phyloP scores from a whole-genome alignment of 2,113 vertebrate genomes.

The Sula dactylatra region DNA sequence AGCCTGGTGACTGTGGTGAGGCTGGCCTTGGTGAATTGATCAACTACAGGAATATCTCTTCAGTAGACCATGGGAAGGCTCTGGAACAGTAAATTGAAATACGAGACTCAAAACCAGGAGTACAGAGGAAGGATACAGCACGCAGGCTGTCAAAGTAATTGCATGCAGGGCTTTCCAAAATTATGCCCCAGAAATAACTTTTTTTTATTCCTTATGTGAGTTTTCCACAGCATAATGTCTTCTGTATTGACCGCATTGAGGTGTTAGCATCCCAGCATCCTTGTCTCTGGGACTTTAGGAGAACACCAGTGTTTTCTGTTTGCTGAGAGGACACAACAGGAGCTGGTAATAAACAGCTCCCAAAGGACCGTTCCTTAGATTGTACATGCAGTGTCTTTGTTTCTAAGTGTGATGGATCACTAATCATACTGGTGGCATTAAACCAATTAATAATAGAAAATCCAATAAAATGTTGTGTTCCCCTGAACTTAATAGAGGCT shows the following conservation, averaged over 20 bases:
- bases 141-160: not conserved
- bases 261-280: not conserved
- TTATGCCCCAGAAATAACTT: not conserved
- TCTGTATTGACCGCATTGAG: not conserved
- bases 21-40: not conserved
- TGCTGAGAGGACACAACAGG: not conserved
- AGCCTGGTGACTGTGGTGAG: not conserved
- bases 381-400: not conserved
- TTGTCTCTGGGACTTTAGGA: not conserved
- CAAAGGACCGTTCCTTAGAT: not conserved
- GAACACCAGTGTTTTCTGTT: not conserved
- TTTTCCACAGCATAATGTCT: not conserved
- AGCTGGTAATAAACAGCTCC: not conserved
- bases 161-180: not conserved
- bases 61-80: not conserved
- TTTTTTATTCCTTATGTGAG: not conserved
- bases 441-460: constrained; percentile 9
- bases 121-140: not conserved
- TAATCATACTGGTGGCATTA: not conserved
- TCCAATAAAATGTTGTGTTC: not conserved
- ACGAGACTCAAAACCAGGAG: not conserved
- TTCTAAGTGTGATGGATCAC: not conserved
- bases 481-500: not conserved
- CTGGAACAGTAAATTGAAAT: not conserved
- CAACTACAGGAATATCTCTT: not conserved